Percentiles rank a stretch among this genome's conserved stretches.
These are phyloP conservation scores for Apodemia mormo DNA, from an alignment of 2,888 invertebrate genomes.

Conservation along the genomic window DNA sequence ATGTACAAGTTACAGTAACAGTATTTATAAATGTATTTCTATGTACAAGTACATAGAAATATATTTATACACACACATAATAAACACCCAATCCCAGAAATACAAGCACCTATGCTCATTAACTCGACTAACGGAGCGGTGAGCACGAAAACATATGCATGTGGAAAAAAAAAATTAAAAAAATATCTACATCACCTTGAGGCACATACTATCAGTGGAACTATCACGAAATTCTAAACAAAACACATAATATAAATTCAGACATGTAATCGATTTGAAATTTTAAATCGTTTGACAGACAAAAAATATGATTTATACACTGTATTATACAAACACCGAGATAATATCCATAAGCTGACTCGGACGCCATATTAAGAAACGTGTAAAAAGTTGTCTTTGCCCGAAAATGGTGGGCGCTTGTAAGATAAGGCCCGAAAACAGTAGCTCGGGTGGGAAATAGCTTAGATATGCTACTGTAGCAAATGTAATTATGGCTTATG, in stretches of 20 bases:
- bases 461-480: slow-evolving; percentile 56
- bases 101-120: too few species aligned
- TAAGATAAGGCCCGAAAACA: slow-evolving; percentile 53
- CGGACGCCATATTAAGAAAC: slow-evolving; percentile 49
- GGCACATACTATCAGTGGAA: background rate
- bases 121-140: too few species aligned
- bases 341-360: slow-evolving; percentile 60
- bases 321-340: slow-evolving; percentile 54
- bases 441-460: slow-evolving; percentile 53
- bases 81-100: too few species aligned
- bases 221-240: slow-evolving; percentile 1
- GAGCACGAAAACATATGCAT: too few species aligned
- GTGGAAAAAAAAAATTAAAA: background rate
- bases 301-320: slow-evolving; percentile 40
- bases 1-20: too few species aligned
- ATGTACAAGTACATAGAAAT: too few species aligned
- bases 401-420: slow-evolving; percentile 51
- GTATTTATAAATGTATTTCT: too few species aligned
- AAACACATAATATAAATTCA: slow-evolving; percentile 17
- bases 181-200: background rate
- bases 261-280: slow-evolving; percentile 34
- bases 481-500: slow-evolving; percentile 44
- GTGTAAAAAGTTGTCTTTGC: slow-evolving; percentile 56
- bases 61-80: too few species aligned
- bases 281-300: slow-evolving; percentile 28